These are phyloP conservation scores for Erythrolamprus reginae DNA, from an alignment of 2,113 vertebrate species.

Conservation along the genomic window DNA sequence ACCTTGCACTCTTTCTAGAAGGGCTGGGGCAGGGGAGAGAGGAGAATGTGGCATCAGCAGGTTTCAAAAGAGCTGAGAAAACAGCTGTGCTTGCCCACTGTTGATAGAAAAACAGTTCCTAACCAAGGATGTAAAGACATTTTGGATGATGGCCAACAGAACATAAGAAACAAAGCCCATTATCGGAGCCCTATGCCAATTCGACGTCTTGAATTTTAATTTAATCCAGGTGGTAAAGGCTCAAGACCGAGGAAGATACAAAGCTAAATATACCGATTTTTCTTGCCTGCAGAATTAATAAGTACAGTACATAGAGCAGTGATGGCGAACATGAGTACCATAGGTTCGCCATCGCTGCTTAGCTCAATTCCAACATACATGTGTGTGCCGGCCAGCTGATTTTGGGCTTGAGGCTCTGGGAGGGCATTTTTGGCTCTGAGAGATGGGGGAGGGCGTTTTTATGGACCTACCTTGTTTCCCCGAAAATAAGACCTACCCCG, in stretches of 20 bases:
- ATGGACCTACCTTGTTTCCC: no score
- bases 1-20: neutral
- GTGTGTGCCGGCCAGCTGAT: no score
- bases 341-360: no score
- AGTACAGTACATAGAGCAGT: neutral
- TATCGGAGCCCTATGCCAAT: neutral
- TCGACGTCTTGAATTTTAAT: neutral
- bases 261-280: neutral
- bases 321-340: no score
- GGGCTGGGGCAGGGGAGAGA: neutral
- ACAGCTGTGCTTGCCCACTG: neutral
- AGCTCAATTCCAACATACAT: no score
- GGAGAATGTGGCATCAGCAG: neutral
- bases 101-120: neutral
- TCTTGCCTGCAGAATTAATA: neutral
- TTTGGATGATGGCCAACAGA: neutral
- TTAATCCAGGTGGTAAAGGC: neutral
- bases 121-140: neutral
- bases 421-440: no score
- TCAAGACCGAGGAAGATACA: neutral
- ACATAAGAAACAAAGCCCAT: neutral
- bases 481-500: no score
- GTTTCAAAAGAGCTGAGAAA: neutral
- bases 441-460: no score
- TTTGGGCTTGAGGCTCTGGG: no score